Base-by-base conservation (phyloP, 1,140 invertebrate species). In the Penaeus indicus region DNA sequence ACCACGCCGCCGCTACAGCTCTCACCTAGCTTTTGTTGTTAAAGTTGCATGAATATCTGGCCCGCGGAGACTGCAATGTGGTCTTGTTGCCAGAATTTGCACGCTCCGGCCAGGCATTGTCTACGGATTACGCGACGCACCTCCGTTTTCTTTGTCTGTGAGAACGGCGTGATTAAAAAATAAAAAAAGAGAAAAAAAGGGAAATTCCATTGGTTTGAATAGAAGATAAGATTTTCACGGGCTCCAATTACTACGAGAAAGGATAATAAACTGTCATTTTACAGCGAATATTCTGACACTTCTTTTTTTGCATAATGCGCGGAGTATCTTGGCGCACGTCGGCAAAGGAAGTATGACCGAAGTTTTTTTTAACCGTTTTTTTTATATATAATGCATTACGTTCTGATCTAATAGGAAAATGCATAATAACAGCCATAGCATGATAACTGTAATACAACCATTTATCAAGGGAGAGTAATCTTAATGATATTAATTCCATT, bases 141-240 rank as follows among this genome's bases (percentile, higher is more conserved):
- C 79, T 64, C 60, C 86, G 81, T 88, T 79, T 88, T 84, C 86
- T 88, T 88, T 88, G 86, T 88, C 77, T 72, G 69, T 72, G 19
- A 63, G 86, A 78, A 64, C 27, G 75, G 86, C 84, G 86, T 78
- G 86, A 78, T 81, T 84, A 72, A 88, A 88, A 88, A 69, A 88
- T 84, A 88, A 84, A 27, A 32, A 32, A 32, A 32, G 2, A 32
- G 0, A 32, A 32, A 32, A 32, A 32, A 32, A 32, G 81, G 86
- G 86, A 88, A 88, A 88, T 88, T 47, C 62, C 81, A 32, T 72
- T 54, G 67, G 75, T 75, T 25, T 84, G 86, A 88, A 88, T 84
- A 88, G 86, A 84, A 88, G 81, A 88, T 88, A 81, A 81, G 86
- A 88, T 84, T 88, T 88, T 88, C 86, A 88, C 42, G 86, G 69